phyloP scores from a whole-genome alignment of 2,888 invertebrate genomes.

The Mechanitis mazaeus region DNA sequence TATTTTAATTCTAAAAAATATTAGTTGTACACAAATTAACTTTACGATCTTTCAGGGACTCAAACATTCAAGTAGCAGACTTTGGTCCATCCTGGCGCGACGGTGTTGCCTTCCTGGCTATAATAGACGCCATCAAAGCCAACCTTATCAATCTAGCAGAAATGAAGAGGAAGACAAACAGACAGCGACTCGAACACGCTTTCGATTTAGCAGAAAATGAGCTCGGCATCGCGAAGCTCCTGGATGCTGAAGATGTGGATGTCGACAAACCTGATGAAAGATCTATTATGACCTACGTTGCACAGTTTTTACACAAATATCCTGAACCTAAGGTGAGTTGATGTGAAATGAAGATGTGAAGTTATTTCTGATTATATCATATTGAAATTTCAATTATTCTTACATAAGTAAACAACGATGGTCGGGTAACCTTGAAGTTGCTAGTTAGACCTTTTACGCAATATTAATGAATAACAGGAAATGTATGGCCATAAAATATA shows the following conservation, averaged over 20 bases:
- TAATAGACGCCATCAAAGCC: slow-evolving; percentile 95
- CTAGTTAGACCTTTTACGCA: too few species aligned
- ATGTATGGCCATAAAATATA: too few species aligned
- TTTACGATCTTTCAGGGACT: slow-evolving; percentile 76
- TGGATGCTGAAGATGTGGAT: slow-evolving; percentile 97
- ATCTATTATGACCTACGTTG: slow-evolving; percentile 99
- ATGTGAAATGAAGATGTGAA: neutral
- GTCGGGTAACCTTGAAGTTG: too few species aligned
- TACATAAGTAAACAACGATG: neutral
- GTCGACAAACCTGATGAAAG: slow-evolving; percentile 97
- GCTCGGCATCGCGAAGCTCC: slow-evolving; percentile 91
- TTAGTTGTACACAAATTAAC: neutral
- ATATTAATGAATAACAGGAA: too few species aligned
- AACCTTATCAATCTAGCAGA: slow-evolving; percentile 92
- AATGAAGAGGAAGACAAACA: slow-evolving; percentile 84
- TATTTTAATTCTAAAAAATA: neutral
- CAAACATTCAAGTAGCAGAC: slow-evolving; percentile 92
- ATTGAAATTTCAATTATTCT: neutral
- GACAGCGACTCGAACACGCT: slow-evolving; percentile 91
- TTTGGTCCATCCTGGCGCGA: slow-evolving; percentile 98
- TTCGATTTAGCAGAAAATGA: slow-evolving; percentile 95
- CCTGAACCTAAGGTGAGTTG: slow-evolving; percentile 85
- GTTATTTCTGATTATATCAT: neutral
- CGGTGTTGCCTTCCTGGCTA: slow-evolving; percentile 95
- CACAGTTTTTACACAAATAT: slow-evolving; percentile 97